A percentile compares a stretch with the other conserved stretches of the same genome.
phyloP scores from a whole-genome alignment of 1,140 invertebrate genomes.

The Drosophila oshimai region DNA sequence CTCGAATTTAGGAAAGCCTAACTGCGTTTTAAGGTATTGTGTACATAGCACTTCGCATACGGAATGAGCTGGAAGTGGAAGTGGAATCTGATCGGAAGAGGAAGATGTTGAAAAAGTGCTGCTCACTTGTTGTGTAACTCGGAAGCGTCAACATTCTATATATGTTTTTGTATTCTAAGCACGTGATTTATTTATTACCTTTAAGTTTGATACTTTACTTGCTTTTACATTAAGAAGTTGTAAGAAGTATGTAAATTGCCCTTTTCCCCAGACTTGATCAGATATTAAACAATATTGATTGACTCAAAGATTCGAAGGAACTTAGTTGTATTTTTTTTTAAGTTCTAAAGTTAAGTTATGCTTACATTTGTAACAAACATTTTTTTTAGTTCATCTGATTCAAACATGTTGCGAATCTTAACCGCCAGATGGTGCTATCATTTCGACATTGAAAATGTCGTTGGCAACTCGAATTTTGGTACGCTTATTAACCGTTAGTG shows the following conservation, averaged over 20 bases:
- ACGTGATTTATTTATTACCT: too few relatives aligned
- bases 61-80: slow-evolving; percentile 14
- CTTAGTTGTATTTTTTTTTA: too few relatives aligned
- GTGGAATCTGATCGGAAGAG: too few relatives aligned
- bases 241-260: too few relatives aligned
- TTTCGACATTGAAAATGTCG: neutral
- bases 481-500: neutral
- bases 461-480: neutral
- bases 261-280: too few relatives aligned
- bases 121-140: neutral
- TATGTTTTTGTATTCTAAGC: too few relatives aligned
- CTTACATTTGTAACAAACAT: neutral
- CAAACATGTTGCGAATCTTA: neutral
- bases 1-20: slow-evolving; percentile 4
- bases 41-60: neutral
- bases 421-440: neutral
- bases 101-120: slow-evolving; percentile 5
- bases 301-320: too few relatives aligned
- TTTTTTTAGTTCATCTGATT: neutral
- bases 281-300: too few relatives aligned
- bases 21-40: neutral
- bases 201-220: too few relatives aligned
- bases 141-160: slow-evolving; percentile 3
- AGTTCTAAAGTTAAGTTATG: too few relatives aligned
- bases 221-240: too few relatives aligned